Base-by-base conservation (phyloP, 2,888 invertebrate genomes). In the Pyrgus malvae region DNA sequence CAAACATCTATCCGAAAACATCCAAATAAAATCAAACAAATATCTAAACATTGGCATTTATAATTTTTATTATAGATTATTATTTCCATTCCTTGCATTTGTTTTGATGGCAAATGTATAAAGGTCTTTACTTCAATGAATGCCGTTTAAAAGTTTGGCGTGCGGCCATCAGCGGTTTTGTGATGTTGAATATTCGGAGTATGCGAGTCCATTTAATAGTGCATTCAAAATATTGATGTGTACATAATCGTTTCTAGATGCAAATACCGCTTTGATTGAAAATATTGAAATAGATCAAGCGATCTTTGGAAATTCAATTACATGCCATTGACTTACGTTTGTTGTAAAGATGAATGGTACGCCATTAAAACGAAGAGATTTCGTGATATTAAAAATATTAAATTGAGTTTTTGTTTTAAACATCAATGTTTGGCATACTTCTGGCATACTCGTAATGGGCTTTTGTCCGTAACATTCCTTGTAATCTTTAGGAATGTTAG, bases 101-200 rank as follows among this genome's bases (percentile, higher is more conserved):
- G 6, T 41, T 12, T 12, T 11, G 5, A 5, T 7, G 23, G 19
- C 2, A 6, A 27, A 3, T 54, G 53, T 17, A 23, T 17, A 38
- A 11, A 14, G 7, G 5, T 12, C 40, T 54, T 54, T 33, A 49
- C 2, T 21, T 62, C 60, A 61, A 58, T 65, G 61, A 60, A 62
- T 53, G 38, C 38, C 45, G 29, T 14, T 54, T 38, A 35, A 65
- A 63, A 61, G 65, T 64, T 70, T 78, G 78, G 76, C 78, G 63
- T 49, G 46, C 23, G 45, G 70, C 78, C 74, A 78, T 68, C 63
- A 57, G 57, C 60, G 66, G 63, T 62, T 69, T 73, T 72, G 72
- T 65, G 66, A 68, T 62, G 63, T 63, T 55, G 65, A 66, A 68
- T 63, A 64, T 69, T 63, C 65, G 58, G 62, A 67, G 62, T 64